Evolutionary conservation across 30 jellyfish, hydroid and myxozoan genomes (phyloP), one percentile per base, ranked within the genome.

Genomic region (Hydra vulgaris): DNA sequence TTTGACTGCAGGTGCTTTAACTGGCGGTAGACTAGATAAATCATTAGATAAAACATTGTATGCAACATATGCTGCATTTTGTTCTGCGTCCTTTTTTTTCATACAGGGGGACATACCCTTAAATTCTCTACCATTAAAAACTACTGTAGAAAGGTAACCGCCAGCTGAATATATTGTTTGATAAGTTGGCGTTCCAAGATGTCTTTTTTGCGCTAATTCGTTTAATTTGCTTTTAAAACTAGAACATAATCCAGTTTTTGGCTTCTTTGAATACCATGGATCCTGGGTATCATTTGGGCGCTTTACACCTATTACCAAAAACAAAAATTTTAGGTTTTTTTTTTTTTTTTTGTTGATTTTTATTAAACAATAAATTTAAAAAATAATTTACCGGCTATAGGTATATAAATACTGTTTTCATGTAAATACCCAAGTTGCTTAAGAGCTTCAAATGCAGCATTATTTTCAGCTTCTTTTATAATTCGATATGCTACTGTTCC

Each of bases 381-480:
- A n/a, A n/a, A n/a, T n/a, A n/a, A n/a, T 12, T 40, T 40, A 68
- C 75, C 75, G 8, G 8, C 16, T 3, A n/a, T 68, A 3, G 75
- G 27, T 3, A 23, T 68, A 23, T 68, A 68, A 7, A 68, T 23
- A 68, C 26, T 23, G 16, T 15, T 68, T n/a, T 68, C 27, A n/a
- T 7, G 12, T 23, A 52, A 77, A 25, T 72, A 82, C 79, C 23
- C 77, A 27, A 18, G 73, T 24, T 52, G 75, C 66, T 81, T 78
- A 22, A 88, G 73, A 21, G 94, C 96, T 19, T 88, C 91, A 76
- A 77, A 88, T 40, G 96, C 96, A 54, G 88, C 96, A 20, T 84
- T 73, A 23, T 88, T 89, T 8, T 88, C 95, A 1, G 96, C 90
- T 27, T 88, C 96, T 66, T 88, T 88, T 24, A 71, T 54, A 23